Percentiles rank a stretch among this genome's conserved stretches.
phyloP scores from a whole-genome alignment of 2,888 invertebrate species.

The Spisula subtruncata region DNA sequence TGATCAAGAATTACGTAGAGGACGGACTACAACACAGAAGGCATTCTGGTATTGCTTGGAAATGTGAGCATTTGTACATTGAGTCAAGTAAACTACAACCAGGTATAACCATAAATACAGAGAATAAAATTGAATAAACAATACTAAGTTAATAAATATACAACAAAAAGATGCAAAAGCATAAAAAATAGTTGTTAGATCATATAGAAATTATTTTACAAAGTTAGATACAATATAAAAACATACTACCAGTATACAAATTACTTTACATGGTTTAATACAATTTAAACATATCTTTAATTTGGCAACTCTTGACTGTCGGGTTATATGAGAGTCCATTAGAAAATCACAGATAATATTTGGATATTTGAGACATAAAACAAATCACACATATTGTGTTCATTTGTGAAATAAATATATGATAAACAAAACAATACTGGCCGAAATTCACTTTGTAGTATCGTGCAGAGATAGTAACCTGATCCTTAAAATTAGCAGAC shows the following conservation, averaged over 20 bases:
- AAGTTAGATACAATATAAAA: background rate
- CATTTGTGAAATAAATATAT: too few relatives aligned
- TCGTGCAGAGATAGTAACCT: too few relatives aligned
- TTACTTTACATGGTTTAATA: background rate
- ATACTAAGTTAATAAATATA: background rate
- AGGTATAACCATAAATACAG: background rate
- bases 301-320: background rate
- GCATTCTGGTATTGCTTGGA: background rate
- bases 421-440: too few relatives aligned
- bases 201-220: background rate
- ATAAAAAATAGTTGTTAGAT: background rate
- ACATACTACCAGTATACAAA: too few relatives aligned
- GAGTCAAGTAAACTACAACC: background rate
- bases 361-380: too few relatives aligned
- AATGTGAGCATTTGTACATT: background rate
- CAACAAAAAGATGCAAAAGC: background rate
- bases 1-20: too few relatives aligned
- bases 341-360: background rate
- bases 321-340: background rate
- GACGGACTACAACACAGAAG: background rate
- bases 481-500: too few relatives aligned
- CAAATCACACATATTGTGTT: too few relatives aligned
- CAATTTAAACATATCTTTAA: background rate
- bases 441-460: too few relatives aligned
- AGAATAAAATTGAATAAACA: background rate